Conservation (phyloP, 2,113 vertebrate species). For the Patagioenas fasciata region DNA sequence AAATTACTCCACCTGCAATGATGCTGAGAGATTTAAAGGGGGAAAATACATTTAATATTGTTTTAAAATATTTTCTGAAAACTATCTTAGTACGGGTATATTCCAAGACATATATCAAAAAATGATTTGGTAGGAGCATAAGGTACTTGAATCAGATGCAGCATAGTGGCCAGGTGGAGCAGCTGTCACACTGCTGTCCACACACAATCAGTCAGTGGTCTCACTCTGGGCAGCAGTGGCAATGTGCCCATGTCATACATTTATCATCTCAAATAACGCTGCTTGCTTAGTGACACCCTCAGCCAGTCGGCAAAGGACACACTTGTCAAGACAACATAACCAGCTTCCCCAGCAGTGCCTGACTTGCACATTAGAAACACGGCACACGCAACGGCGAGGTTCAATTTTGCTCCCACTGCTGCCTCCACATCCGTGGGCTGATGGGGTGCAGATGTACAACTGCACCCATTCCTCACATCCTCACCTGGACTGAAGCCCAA, state of each 20-base stretch:
- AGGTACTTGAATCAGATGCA: not conserved
- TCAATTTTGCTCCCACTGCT: not conserved
- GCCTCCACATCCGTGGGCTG: not conserved
- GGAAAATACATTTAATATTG: not conserved
- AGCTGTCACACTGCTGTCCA: not conserved
- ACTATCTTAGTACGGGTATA: not conserved
- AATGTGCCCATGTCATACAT: not conserved
- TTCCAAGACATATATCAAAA: not conserved
- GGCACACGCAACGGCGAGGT: not conserved
- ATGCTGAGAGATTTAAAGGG: not conserved
- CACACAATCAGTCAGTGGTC: not conserved
- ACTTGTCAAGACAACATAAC: not conserved
- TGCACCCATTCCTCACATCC: not conserved
- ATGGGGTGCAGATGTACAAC: not conserved
- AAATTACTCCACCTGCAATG: not conserved
- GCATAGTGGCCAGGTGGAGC: not conserved
- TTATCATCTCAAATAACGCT: not conserved
- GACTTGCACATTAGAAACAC: not conserved
- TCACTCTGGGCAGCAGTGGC: not conserved
- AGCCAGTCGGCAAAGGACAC: constrained; percentile 13
- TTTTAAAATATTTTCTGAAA: not conserved
- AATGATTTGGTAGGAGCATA: not conserved
- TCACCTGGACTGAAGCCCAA: not conserved
- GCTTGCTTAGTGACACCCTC: not conserved
- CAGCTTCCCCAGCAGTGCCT: not conserved